Conservation (phyloP, 2,797 vertebrate genomes). For the Alfaro cultratus region DNA sequence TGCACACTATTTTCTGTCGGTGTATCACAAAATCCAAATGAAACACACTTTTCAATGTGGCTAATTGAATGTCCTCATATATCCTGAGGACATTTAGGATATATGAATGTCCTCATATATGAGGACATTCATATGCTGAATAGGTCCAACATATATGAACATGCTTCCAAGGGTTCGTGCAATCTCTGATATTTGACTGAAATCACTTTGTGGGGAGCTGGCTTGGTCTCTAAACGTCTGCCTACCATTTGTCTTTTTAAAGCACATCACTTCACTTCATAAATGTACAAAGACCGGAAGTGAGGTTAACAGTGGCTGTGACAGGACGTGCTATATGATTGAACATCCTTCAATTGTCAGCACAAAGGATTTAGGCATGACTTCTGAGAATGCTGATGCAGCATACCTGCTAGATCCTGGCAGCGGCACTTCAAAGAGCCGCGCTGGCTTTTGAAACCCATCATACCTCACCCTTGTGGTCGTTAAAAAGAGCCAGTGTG, state of each 20-base stretch:
- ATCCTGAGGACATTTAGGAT: no score
- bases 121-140: no score
- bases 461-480: conserved; percentile 86
- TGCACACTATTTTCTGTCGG: background rate
- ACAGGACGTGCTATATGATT: conserved; percentile 31
- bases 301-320: conserved; percentile 30
- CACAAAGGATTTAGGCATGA: conserved; percentile 45
- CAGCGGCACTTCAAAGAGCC: conserved; percentile 90
- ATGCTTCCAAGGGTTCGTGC: conserved; percentile 16
- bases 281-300: conserved; percentile 35
- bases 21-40: background rate
- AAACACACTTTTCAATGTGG: background rate
- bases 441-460: conserved; percentile 87
- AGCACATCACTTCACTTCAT: conserved; percentile 27
- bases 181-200: background rate
- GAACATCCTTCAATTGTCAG: conserved; percentile 45
- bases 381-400: conserved; percentile 83
- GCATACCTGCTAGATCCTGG: conserved; percentile 92
- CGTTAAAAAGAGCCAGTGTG: conserved; percentile 85
- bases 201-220: background rate
- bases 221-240: background rate
- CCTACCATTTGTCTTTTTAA: conserved; percentile 9
- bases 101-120: no score
- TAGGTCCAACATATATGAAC: background rate
- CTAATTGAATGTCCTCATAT: no score